These are phyloP conservation scores for Vireo altiloquus DNA, from an alignment of 2,113 vertebrate genomes.

Conservation along the genomic window DNA sequence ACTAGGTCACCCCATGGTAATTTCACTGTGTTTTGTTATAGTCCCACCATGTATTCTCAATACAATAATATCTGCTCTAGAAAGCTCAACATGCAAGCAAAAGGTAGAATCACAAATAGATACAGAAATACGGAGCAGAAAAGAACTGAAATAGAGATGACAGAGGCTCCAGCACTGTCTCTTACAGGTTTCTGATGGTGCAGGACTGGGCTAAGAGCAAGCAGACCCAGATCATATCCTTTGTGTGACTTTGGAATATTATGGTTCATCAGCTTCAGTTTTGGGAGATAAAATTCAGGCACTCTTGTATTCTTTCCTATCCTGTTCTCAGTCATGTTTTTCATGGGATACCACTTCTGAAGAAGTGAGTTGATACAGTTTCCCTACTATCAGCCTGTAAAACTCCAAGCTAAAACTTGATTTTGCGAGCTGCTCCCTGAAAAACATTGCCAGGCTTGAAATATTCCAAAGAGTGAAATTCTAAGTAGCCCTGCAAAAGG, in stretches of 20 bases:
- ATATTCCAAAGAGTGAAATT: not conserved
- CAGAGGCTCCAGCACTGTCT: not conserved
- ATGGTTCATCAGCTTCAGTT: not conserved
- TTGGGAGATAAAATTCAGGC: not conserved
- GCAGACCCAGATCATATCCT: not conserved
- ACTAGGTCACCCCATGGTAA: not conserved
- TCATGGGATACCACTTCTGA: not conserved
- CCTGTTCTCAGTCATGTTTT: not conserved
- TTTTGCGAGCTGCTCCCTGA: not conserved
- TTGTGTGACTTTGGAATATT: not conserved
- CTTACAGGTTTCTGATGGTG: not conserved
- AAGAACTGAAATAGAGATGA: not conserved
- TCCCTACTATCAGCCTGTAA: not conserved
- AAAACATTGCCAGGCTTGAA: not conserved
- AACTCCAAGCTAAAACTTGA: not conserved
- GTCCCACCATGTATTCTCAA: not conserved
- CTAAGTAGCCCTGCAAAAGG: not conserved
- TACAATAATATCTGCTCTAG: not conserved
- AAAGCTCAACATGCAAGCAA: not conserved
- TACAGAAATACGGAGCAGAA: not conserved
- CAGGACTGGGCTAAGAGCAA: not conserved
- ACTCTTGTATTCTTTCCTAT: not conserved
- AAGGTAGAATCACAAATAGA: not conserved
- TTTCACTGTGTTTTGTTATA: not conserved
- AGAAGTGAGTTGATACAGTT: not conserved